Evolutionary conservation across 2,797 vertebrate species (phyloP).

Genomic region (Micromesistius poutassou): DNA sequence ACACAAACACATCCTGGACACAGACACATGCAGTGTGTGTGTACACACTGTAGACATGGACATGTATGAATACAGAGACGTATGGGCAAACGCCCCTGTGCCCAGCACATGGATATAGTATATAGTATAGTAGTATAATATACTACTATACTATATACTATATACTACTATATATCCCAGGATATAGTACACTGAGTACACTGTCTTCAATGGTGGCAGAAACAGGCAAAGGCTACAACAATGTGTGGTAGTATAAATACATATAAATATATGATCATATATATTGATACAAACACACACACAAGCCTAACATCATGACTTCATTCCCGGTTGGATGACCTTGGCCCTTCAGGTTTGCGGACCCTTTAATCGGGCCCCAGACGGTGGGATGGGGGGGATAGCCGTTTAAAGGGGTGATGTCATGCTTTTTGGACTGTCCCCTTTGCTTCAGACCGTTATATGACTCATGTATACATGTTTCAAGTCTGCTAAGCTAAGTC

Average conservation of each 20-base stretch:
- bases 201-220: neutral
- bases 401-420: neutral
- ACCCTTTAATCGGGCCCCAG: neutral
- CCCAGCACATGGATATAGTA: neutral
- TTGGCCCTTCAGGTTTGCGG: neutral
- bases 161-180: too few species aligned
- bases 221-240: too few species aligned
- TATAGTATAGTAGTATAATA: too few species aligned
- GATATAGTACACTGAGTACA: neutral
- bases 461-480: too few species aligned
- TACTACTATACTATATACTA: too few species aligned
- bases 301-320: too few species aligned
- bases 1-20: conserved; percentile 9
- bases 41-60: neutral
- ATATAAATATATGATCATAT: too few species aligned
- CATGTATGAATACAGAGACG: conserved; percentile 1
- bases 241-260: too few species aligned
- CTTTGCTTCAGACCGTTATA: too few species aligned
- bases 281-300: too few species aligned
- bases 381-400: neutral
- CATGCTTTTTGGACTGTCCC: neutral
- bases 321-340: too few species aligned
- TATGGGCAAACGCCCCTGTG: neutral
- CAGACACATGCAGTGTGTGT: neutral
- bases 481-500: too few species aligned